phyloP scores from a whole-genome alignment of 1,140 invertebrate genomes.

The Leptopilina boulardi region DNA sequence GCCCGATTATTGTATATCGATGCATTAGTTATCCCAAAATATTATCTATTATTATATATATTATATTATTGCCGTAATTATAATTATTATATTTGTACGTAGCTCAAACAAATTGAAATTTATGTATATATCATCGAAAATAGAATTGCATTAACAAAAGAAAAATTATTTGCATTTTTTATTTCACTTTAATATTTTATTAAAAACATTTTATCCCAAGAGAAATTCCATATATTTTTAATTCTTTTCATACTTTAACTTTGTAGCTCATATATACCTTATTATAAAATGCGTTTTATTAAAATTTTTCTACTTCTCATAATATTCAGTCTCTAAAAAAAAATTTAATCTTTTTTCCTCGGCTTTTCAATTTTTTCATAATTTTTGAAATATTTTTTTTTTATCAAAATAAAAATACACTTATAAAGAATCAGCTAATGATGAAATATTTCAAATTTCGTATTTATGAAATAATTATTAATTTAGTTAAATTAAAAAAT shows the following conservation, averaged over 20 bases:
- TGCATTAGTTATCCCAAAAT: constrained; percentile 54
- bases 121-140: constrained; percentile 63
- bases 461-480: no score
- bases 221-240: no score
- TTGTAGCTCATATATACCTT: not conserved
- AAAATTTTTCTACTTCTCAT: no score
- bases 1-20: constrained; percentile 40
- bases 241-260: not conserved
- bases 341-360: no score
- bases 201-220: not conserved
- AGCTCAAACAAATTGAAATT: constrained; percentile 67
- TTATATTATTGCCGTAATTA: constrained; percentile 49
- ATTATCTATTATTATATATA: constrained; percentile 57
- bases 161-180: not conserved
- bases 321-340: no score
- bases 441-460: no score
- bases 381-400: no score
- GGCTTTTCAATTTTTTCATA: no score
- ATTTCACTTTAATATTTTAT: not conserved
- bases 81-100: constrained; percentile 64
- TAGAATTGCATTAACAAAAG: constrained; percentile 30
- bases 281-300: not conserved
- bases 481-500: no score
- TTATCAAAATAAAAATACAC: no score
- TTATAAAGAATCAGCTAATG: no score